Percentiles rank a stretch among this genome's conserved stretches.
phyloP scores from a whole-genome alignment of 2,797 vertebrate genomes.

The Sciurus vulgaris region DNA sequence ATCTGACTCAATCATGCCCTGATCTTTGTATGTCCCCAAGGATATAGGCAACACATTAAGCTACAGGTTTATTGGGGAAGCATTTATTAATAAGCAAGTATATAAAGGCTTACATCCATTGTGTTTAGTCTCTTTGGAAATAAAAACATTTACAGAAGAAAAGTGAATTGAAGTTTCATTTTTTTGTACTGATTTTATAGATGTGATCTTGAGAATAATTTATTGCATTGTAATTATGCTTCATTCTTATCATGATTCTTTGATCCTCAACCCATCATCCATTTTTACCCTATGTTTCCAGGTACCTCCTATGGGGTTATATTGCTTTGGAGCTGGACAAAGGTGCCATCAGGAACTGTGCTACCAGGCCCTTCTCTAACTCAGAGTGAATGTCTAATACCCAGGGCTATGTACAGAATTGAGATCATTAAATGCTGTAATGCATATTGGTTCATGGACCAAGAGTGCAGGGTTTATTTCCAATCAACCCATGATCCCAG shows the following conservation, averaged over 20 bases:
- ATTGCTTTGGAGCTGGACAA: neutral
- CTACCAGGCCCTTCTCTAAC: neutral
- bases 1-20: neutral
- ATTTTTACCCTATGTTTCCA: rapidly evolving
- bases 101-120: neutral
- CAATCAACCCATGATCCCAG: neutral
- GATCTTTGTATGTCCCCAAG: neutral
- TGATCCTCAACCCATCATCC: rapidly evolving
- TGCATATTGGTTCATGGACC: neutral
- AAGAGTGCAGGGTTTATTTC: neutral
- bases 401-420: neutral
- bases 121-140: constrained; percentile 48
- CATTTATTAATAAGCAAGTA: constrained; percentile 55
- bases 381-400: neutral
- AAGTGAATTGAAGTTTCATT: neutral
- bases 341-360: neutral
- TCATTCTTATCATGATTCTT: neutral
- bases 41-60: neutral
- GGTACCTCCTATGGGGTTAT: rapidly evolving
- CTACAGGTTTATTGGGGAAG: neutral
- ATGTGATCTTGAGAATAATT: neutral
- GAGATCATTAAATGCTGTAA: neutral
- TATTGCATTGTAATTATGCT: neutral
- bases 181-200: neutral
- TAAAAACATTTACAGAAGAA: constrained; percentile 31